Base-by-base conservation (phyloP, 2,797 vertebrate species). In the Lacerta bilineata region DNA sequence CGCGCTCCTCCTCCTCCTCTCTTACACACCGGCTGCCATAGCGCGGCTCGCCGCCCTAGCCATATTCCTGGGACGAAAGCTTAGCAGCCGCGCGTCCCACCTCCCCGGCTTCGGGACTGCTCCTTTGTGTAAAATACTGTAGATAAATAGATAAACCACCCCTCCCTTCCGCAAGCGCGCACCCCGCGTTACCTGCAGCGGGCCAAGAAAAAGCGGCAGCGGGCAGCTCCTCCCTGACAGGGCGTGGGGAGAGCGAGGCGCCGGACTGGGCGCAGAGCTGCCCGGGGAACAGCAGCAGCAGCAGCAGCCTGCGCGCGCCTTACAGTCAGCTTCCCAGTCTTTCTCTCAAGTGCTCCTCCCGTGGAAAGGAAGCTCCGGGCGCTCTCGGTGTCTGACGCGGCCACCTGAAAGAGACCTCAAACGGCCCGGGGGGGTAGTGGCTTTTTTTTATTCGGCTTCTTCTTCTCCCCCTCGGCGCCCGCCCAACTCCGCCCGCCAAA, bases 21-120 rank as follows among this genome's bases (percentile, higher is more conserved):
- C 27, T 46, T 33, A 33, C 87, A 41, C 33, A 29, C 27, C 46
- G 64, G 61, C 74, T 84, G 89, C 87, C 80, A 61, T 4, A 46
- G 64, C 59, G 39, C 43, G 77, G 68, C 87, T 85, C n/a, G 39
- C 79, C 77, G n/a, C 79, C 80, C 68, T 15, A 82, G 82, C 81
- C 84, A 55, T 55, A 69, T 27, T n/a, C 69, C 33, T 15, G 0
- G 27, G 68, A 27, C 80, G 75, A 75, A 90, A 4, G 50, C 50
- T 55, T 75, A 87, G 87, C 68, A 64, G 15, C 66, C 80, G 9
- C 75, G 3, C n/a, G 29, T 75, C 25, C 36, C 43, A n/a, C 29
- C 23, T 43, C 50, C 15, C 33, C 50, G 46, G 27, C 36, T 43
- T 3, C 17, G 84, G 55, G 39, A 8, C 61, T 33, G 69, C 82